Percentiles rank a stretch among this genome's conserved stretches.
phyloP scores from a whole-genome alignment of 1,140 invertebrate species.

The Hestina assimilis region DNA sequence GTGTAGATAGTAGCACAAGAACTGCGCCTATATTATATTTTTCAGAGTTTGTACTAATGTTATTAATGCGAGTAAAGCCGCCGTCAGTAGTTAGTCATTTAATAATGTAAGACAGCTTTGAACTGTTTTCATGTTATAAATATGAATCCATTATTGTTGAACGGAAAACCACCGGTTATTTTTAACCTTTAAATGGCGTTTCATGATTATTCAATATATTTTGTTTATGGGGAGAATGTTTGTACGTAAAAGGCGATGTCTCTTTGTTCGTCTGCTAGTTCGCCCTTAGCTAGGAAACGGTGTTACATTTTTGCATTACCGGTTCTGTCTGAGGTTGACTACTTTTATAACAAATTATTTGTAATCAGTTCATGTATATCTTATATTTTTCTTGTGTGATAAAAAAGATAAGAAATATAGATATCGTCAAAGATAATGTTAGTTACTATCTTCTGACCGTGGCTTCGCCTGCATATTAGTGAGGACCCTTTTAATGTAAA shows the following conservation, averaged over 20 bases:
- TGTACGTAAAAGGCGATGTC: neutral
- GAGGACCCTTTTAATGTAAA: no score
- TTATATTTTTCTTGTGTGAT: no score
- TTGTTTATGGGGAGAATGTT: neutral
- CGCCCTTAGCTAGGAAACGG: neutral
- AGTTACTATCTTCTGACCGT: no score
- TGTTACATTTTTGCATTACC: no score
- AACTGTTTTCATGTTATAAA: constrained; percentile 2
- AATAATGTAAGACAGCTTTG: neutral
- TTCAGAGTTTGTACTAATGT: no score
- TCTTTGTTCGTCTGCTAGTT: neutral
- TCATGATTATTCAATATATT: neutral
- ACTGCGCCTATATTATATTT: no score
- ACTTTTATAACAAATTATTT: neutral
- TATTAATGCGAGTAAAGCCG: neutral
- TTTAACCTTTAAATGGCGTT: neutral
- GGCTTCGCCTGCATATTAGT: no score
- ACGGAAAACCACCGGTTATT: neutral
- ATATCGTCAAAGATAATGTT: no score
- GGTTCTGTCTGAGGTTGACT: neutral
- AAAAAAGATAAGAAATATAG: no score
- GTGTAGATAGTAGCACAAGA: no score
- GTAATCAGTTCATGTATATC: no score
- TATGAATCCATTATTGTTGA: constrained; percentile 1
- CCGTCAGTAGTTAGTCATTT: neutral